phyloP scores from a whole-genome alignment of 2,113 vertebrate genomes.

The Agapornis roseicollis region DNA sequence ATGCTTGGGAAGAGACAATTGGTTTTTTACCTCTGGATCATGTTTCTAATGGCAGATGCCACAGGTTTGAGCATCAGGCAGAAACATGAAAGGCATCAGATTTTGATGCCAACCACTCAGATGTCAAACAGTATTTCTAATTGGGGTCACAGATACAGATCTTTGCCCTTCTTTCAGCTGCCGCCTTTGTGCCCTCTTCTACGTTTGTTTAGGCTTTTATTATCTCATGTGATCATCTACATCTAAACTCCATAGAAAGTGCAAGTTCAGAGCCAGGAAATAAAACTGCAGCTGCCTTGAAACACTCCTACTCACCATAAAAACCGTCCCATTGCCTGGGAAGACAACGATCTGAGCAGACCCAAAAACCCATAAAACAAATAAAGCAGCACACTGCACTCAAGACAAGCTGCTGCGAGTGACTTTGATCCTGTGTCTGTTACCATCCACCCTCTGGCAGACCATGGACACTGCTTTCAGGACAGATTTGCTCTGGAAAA shows the following conservation, averaged over 20 bases:
- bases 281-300: background rate
- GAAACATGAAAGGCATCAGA: background rate
- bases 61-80: background rate
- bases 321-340: background rate
- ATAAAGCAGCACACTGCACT: background rate
- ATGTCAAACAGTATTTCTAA: background rate
- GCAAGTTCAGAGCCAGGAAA: background rate
- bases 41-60: background rate
- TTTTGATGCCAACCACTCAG: background rate
- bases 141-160: background rate
- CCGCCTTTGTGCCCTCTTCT: background rate
- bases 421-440: background rate
- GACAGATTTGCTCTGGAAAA: background rate
- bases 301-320: background rate
- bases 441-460: background rate
- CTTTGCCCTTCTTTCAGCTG: background rate
- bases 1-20: background rate
- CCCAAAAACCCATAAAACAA: background rate
- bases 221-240: background rate
- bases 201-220: background rate
- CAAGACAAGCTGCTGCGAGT: background rate
- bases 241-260: background rate
- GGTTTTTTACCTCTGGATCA: background rate
- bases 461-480: fast-evolving
- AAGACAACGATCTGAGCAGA: background rate